Base-by-base conservation (phyloP, 2,888 invertebrate genomes). In the Andrena minutula region DNA sequence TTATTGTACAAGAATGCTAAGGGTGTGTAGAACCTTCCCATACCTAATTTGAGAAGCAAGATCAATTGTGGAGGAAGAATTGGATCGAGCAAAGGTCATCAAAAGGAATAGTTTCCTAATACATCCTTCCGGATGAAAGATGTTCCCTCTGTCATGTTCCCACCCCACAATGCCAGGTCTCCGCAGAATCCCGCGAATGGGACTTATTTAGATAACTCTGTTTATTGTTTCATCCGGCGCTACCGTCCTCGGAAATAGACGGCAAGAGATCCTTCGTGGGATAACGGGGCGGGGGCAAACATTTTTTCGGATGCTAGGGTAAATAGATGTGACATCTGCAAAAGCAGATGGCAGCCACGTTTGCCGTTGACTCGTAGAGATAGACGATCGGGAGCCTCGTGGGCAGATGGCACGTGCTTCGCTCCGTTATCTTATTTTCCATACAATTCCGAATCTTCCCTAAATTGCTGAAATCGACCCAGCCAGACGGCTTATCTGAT, bases 341-440 rank as follows among this genome's bases (percentile, higher is more conserved):
- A 85, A 88, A 83, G 80, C 88, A 88, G 89, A 88, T 89, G 88
- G 80, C 61, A 20, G 64, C 80, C 76, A 79, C 88, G 75, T 75
- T 79, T 41, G 79, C 76, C 85, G 82, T 75, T 75, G 60, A 49
- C 49, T 75, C 69, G 56, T n/a, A n/a, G 20, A 83, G 76, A 83
- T 81, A 88, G 75, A 82, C 60, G 64, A 75, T 71, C 76, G 28
- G 61, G 49, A n/a, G 41, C 41, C 56, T 28, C 47, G 60, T 75
- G 23, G 73, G 82, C 89, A 87, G 84, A 89, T 88, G 88, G 86
- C 82, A 84, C 79, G 77, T 86, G 81, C 80, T 80, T 70, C 47
- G 63, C 64, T 75, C 72, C 60, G 76, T 86, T 87, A 88, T 86
- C 88, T 87, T 79, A 73, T 68, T 86, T 80, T 23, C 70, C 77